A percentile compares a stretch with the other conserved stretches of the same genome.
Conservation (phyloP, 2,888 invertebrate species). For the Caprella mutica region DNA sequence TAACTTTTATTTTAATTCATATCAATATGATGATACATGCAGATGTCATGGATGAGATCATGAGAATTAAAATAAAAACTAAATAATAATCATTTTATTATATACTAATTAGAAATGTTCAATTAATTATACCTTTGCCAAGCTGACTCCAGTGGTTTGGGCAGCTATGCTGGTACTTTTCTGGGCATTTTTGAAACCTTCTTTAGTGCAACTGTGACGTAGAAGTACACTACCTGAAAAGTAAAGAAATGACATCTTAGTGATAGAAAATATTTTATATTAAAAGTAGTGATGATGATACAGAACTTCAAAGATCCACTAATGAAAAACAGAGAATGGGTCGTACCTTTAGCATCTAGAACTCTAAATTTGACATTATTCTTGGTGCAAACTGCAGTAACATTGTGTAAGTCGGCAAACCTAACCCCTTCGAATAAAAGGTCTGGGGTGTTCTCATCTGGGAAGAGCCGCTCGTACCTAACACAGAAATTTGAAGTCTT, state of each 20-base stretch:
- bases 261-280: too few species aligned
- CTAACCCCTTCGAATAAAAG: constrained; percentile 60
- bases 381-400: constrained; percentile 64
- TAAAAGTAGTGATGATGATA: not conserved
- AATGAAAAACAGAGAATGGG: not conserved
- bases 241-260: constrained; percentile 6
- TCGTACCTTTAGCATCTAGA: constrained; percentile 55
- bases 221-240: too few species aligned
- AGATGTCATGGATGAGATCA: too few species aligned
- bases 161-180: constrained; percentile 96
- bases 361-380: constrained; percentile 80
- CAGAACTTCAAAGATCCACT: not conserved
- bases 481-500: too few species aligned
- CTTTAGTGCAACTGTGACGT: constrained; percentile 82
- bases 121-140: constrained; percentile 54
- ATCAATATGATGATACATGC: too few species aligned
- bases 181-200: constrained; percentile 87
- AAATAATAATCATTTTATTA: too few species aligned
- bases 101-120: constrained; percentile 34
- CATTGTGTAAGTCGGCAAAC: constrained; percentile 68
- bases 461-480: constrained; percentile 60
- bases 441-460: constrained; percentile 58
- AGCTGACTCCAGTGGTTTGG: constrained; percentile 75
- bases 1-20: too few species aligned
- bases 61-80: too few species aligned